Base-by-base conservation (phyloP, 2,888 invertebrate genomes). In the Petrolisthes manimaculis region DNA sequence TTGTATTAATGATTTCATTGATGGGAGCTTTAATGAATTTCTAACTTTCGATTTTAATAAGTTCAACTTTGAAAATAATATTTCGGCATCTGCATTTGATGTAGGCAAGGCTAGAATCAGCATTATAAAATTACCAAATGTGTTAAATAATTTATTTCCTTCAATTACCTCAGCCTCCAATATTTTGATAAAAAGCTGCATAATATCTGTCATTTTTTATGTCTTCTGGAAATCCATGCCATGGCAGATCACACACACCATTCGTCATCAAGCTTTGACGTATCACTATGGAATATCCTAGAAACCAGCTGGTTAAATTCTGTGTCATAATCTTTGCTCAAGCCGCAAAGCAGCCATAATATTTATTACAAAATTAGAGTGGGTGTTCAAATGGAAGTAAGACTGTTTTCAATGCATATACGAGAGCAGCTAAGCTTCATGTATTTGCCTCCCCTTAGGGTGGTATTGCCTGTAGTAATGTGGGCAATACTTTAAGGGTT, bases 21-120 rank as follows among this genome's bases (percentile, higher is more conserved):
- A 24, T 12, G 3, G 24, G 2, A 75, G 75, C 75, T 75, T 12
- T 75, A 75, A 37, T 21, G 3, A 24, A 75, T 51, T 53, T 79
- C 53, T 79, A 37, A 53, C 79, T 79, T 51, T 79, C 18, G 5
- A 37, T 79, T 79, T 79, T n/a, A 79, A 4, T 51, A 79, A 51
- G 54, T 4, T 79, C 14, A 79, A 79, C 79, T 79, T 79, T 53
- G 6, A 4, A n/a, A 79, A 79, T 79, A 79, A 79, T 79, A 5
- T 79, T 6, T 53, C 6, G 37, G 54, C 54, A 51, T 79, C 79
- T 53, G 79, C 54, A 54, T 79, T 53, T 51, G 79, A 79, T n/a
- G 79, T 79, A 37, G 5, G 79, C 79, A 53, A 79, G 12, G 79
- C 37, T 79, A 79, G 6, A 79, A 24, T 54, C 12, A 6, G 4